A percentile compares a stretch with the other conserved stretches of the same genome.
Evolutionary conservation across 1,140 invertebrate genomes (phyloP).

Genomic region (Coelopa frigida): DNA sequence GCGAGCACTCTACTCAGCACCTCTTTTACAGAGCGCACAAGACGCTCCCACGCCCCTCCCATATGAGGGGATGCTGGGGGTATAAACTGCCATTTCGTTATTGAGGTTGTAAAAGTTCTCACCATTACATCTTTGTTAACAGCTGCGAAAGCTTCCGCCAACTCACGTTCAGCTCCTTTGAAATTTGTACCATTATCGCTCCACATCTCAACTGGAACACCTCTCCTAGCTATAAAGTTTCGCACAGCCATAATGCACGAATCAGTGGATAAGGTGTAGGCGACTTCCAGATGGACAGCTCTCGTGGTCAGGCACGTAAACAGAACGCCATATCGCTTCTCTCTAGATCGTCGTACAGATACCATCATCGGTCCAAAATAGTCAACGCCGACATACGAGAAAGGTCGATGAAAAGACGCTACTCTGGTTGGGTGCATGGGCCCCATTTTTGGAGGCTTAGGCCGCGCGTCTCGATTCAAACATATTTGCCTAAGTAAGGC

Average conservation of each 20-base stretch:
- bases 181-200: constrained; percentile 45
- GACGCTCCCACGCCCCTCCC: constrained; percentile 3
- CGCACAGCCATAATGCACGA: constrained; percentile 37
- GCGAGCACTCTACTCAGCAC: too few relatives aligned
- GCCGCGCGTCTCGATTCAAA: constrained; percentile 8
- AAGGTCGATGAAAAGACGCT: not conserved
- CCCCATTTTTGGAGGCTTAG: constrained; percentile 7
- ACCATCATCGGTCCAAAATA: constrained; percentile 33
- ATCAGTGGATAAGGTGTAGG: constrained; percentile 31
- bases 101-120: too few relatives aligned
- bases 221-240: constrained; percentile 42
- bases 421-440: not conserved
- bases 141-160: too few relatives aligned
- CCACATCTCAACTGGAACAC: constrained; percentile 27
- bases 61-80: constrained; percentile 6
- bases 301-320: constrained; percentile 41
- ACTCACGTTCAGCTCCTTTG: constrained; percentile 17
- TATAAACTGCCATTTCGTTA: not conserved
- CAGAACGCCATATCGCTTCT: constrained; percentile 39
- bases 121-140: too few relatives aligned
- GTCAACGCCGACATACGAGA: constrained; percentile 5
- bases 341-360: constrained; percentile 20
- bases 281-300: constrained; percentile 46
- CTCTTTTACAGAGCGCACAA: not conserved
- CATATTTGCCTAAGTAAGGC: too few relatives aligned